Percentiles rank a stretch among this genome's conserved stretches.
These are phyloP conservation scores for Thalassophryne amazonica DNA, from an alignment of 2,797 vertebrate species.

Conservation along the genomic window DNA sequence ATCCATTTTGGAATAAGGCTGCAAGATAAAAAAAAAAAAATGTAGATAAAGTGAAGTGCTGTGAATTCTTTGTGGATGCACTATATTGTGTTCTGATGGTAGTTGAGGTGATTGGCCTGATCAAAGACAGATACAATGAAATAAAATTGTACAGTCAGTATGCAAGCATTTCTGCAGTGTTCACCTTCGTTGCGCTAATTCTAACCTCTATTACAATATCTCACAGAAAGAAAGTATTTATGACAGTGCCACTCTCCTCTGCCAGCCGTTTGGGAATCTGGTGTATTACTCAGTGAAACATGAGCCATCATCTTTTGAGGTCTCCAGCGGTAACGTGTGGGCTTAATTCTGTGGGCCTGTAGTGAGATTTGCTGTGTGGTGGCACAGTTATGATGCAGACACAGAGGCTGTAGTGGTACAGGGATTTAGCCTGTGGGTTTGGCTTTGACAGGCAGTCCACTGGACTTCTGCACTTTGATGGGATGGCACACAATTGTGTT, in stretches of 20 bases:
- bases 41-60: too few species aligned
- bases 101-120: too few species aligned
- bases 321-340: conserved; percentile 11
- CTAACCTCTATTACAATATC: conserved; percentile 20
- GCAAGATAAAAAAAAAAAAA: too few species aligned
- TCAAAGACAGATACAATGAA: too few species aligned
- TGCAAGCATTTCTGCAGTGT: too few species aligned
- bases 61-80: too few species aligned
- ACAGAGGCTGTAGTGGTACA: conserved; percentile 1
- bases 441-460: conserved; percentile 42
- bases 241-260: conserved; percentile 11
- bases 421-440: conserved; percentile 22
- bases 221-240: conserved; percentile 1
- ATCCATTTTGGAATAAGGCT: too few species aligned
- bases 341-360: conserved; percentile 12
- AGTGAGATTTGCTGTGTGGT: conserved; percentile 13
- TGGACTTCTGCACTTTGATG: conserved; percentile 55
- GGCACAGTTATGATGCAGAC: conserved; percentile 18
- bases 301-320: conserved; percentile 24
- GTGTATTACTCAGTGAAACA: conserved; percentile 23
- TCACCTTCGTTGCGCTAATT: neutral
- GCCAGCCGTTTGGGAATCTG: conserved; percentile 1
- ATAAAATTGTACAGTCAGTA: too few species aligned
- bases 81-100: too few species aligned
- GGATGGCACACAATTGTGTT: conserved; percentile 58